These are phyloP conservation scores for Agelas oroides DNA, from an alignment of 37 sponge, comb jelly and placozoan genomes.

Conservation along the genomic window DNA sequence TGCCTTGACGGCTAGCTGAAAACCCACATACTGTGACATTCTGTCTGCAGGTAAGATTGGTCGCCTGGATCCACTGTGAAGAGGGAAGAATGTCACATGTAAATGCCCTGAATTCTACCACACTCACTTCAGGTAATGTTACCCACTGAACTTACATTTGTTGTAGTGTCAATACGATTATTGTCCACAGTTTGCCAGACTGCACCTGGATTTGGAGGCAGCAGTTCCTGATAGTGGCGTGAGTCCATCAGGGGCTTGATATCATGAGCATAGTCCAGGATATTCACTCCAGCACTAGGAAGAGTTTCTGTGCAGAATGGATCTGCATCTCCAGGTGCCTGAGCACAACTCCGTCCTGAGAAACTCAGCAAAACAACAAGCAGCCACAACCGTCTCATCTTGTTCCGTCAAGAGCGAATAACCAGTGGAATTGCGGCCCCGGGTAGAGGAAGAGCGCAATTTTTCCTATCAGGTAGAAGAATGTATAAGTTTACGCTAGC, in stretches of 20 bases:
- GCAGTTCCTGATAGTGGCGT: slow-evolving; percentile 14
- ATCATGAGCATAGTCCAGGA: neutral
- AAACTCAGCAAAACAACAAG: no score
- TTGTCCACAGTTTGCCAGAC: slow-evolving; percentile 38
- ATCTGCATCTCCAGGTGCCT: slow-evolving; percentile 31
- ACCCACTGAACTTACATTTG: neutral
- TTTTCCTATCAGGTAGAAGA: no score
- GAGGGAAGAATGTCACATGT: no score
- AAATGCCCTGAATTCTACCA: no score
- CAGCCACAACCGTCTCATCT: no score
- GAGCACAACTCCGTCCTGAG: neutral
- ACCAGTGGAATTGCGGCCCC: no score
- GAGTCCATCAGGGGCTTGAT: slow-evolving; percentile 37
- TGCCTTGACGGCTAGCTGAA: neutral
- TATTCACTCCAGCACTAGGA: neutral
- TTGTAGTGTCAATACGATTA: neutral
- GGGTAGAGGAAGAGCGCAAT: no score
- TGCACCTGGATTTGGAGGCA: neutral
- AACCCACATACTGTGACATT: slow-evolving; percentile 7
- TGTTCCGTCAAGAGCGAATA: no score
- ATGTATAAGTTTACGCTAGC: no score
- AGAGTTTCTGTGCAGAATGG: neutral
- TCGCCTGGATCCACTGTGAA: slow-evolving; percentile 28
- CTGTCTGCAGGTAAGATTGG: neutral
- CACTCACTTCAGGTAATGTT: no score